These are phyloP conservation scores for Rhamphomyia laevipes DNA, from an alignment of 2,888 invertebrate species.

Conservation along the genomic window DNA sequence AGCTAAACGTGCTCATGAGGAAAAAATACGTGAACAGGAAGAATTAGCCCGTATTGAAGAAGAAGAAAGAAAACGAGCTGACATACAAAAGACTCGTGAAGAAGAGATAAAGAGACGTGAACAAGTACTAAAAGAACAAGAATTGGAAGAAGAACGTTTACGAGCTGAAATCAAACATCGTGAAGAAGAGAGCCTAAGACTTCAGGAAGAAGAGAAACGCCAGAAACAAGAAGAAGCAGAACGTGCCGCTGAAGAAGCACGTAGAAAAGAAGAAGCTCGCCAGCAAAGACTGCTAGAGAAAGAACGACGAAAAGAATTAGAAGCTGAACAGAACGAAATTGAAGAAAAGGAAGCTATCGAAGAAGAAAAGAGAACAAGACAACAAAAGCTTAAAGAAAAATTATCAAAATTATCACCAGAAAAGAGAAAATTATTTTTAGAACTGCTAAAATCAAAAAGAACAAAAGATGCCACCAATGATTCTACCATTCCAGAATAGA, in stretches of 20 bases:
- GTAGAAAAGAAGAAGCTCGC: neutral
- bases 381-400: conserved; percentile 24
- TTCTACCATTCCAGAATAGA: conserved; percentile 17
- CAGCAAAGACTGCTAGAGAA: neutral
- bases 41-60: conserved; percentile 27
- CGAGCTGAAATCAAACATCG: conserved; percentile 23
- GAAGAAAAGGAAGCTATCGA: conserved; percentile 15
- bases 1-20: conserved; percentile 16
- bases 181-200: conserved; percentile 20
- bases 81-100: conserved; percentile 25
- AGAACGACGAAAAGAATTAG: neutral
- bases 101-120: conserved; percentile 26
- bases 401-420: conserved; percentile 28
- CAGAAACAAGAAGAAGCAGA: conserved; percentile 19
- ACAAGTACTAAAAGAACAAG: conserved; percentile 21
- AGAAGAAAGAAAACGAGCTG: conserved; percentile 25
- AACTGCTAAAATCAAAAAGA: conserved; percentile 28
- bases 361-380: conserved; percentile 21
- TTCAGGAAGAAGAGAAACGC: conserved; percentile 21
- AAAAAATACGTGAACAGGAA: conserved; percentile 18
- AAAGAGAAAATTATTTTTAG: conserved; percentile 27
- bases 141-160: conserved; percentile 27
- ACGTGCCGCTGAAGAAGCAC: conserved; percentile 3
- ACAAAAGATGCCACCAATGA: conserved; percentile 18
- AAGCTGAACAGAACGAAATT: neutral